Evolutionary conservation across 1,140 invertebrate genomes (phyloP).

Genomic region (Heliconius nattereri): DNA sequence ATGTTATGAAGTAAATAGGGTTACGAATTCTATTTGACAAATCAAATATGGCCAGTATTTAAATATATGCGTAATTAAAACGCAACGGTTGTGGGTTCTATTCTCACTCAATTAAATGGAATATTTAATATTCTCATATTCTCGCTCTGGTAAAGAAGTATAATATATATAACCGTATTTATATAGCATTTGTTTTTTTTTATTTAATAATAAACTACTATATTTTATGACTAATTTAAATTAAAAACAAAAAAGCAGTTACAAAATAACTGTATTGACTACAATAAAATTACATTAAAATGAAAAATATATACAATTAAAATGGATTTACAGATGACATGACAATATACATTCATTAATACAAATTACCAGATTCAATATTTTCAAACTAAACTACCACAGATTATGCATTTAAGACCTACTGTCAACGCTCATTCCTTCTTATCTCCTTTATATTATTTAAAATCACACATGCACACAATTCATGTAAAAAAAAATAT

Average conservation of each 20-base stretch:
- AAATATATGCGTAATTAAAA: no score
- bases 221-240: neutral
- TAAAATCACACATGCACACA: neutral
- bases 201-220: no score
- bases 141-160: no score
- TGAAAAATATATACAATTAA: slow-evolving; percentile 24
- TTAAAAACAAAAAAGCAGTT: slow-evolving; percentile 12
- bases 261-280: slow-evolving; percentile 24
- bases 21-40: no score
- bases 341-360: neutral
- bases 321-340: slow-evolving; percentile 21
- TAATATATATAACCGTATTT: no score
- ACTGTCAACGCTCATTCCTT: neutral
- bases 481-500: neutral
- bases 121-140: no score
- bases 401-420: neutral
- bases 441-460: neutral
- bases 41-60: no score
- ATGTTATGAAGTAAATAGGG: neutral
- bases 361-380: neutral
- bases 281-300: slow-evolving; percentile 21
- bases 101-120: no score
- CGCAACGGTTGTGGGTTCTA: no score
- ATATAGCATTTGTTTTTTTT: no score
- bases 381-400: neutral